Conservation (phyloP, 2,113 vertebrate species). For the Carassius auratus region DNA sequence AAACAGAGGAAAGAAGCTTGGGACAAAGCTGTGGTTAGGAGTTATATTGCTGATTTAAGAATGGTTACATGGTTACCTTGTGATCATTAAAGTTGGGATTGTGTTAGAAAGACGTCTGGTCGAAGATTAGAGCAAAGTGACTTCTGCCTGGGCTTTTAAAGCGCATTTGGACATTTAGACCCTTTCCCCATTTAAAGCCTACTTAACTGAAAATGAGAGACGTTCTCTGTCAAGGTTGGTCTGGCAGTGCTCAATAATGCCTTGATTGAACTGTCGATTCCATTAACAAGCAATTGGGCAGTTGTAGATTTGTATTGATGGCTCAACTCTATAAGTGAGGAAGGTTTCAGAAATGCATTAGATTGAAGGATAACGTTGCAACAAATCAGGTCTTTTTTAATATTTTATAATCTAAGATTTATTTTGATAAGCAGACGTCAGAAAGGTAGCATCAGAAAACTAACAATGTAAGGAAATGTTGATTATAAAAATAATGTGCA, state of each 20-base stretch:
- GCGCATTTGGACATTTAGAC: constrained; percentile 3
- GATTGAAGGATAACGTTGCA: neutral
- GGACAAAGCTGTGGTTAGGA: neutral
- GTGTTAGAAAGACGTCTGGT: constrained; percentile 28
- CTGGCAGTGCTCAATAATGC: constrained; percentile 19
- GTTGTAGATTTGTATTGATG: constrained; percentile 14
- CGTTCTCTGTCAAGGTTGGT: constrained; percentile 36
- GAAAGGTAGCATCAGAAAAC: neutral
- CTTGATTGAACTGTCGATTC: constrained; percentile 52
- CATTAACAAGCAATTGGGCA: constrained; percentile 45
- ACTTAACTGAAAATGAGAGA: constrained; percentile 30
- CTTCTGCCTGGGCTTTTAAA: constrained; percentile 12
- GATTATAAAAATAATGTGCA: too few relatives aligned
- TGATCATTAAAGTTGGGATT: neutral
- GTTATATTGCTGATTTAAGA: neutral
- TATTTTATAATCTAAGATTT: too few relatives aligned
- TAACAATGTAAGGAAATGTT: too few relatives aligned
- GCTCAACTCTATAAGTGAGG: neutral
- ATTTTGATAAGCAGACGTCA: neutral
- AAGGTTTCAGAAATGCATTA: neutral
- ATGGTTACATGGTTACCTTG: neutral
- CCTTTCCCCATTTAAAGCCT: constrained; percentile 3
- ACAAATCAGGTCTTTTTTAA: neutral
- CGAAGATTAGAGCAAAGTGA: constrained; percentile 22
- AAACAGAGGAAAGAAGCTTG: neutral